Conservation (phyloP, 2,113 vertebrate genomes). For the Eubucco bourcierii region DNA sequence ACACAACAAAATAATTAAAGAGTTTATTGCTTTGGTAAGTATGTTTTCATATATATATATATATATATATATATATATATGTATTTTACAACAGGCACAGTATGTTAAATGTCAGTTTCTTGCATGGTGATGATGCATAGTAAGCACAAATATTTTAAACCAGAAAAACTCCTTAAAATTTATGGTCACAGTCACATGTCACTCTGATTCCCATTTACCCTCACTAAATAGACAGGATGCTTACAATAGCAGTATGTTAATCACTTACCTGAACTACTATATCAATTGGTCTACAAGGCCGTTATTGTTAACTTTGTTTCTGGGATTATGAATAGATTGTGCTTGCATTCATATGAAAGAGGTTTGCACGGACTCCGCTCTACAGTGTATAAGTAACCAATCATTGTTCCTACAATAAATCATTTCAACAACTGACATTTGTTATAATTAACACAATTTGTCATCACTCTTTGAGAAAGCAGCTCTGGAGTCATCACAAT, state of each 20-base stretch:
- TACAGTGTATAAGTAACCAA: background rate
- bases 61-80: background rate
- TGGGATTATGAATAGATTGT: background rate
- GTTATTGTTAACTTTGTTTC: background rate
- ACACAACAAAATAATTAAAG: background rate
- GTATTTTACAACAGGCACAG: background rate
- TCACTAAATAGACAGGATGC: background rate
- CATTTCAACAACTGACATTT: conserved; percentile 35
- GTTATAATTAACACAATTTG: conserved; percentile 57
- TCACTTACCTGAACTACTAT: background rate
- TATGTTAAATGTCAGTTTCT: background rate
- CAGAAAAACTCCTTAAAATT: background rate
- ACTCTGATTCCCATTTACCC: background rate
- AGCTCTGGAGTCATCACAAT: background rate
- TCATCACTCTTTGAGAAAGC: conserved; percentile 1
- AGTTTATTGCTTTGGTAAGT: background rate
- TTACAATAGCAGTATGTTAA: background rate
- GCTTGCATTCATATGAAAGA: background rate
- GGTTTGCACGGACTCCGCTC: background rate
- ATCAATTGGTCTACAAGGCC: background rate
- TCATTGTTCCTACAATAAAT: conserved; percentile 28
- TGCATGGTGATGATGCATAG: background rate
- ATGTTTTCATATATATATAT: background rate
- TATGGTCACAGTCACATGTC: background rate
- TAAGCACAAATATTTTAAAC: background rate